Conservation (phyloP, 2,113 vertebrate genomes). For the Pseudorectes ferrugineus region DNA sequence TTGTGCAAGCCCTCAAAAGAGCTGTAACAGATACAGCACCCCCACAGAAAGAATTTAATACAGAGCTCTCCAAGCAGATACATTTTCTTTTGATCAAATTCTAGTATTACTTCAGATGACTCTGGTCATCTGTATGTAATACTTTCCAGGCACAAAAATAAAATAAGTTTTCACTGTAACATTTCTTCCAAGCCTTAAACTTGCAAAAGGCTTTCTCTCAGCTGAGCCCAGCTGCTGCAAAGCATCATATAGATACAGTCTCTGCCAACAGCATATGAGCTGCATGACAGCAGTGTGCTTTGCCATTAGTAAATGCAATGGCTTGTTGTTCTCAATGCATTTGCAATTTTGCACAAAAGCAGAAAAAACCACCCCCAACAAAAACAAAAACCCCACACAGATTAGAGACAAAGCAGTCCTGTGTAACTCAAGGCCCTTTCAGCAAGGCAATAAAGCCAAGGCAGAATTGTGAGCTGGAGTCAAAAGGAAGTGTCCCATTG, state of each 20-base stretch:
- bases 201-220: neutral
- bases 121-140: neutral
- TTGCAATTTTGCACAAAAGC: constrained; percentile 21
- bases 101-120: neutral
- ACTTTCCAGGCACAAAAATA: neutral
- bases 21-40: neutral
- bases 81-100: neutral
- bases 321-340: neutral
- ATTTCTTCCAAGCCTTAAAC: neutral
- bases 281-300: neutral
- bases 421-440: constrained; percentile 24
- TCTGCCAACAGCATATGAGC: neutral
- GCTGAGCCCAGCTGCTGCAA: neutral
- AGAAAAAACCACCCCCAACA: neutral
- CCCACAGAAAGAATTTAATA: neutral
- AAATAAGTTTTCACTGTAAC: neutral
- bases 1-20: neutral
- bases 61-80: neutral
- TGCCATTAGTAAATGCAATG: neutral
- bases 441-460: neutral
- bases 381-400: constrained; percentile 26
- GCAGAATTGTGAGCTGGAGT: neutral
- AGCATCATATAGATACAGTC: neutral
- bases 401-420: constrained; percentile 31
- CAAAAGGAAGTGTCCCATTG: constrained; percentile 2